Evolutionary conservation across 2,888 invertebrate species (phyloP).

Genomic region (Deroplatys truncata): DNA sequence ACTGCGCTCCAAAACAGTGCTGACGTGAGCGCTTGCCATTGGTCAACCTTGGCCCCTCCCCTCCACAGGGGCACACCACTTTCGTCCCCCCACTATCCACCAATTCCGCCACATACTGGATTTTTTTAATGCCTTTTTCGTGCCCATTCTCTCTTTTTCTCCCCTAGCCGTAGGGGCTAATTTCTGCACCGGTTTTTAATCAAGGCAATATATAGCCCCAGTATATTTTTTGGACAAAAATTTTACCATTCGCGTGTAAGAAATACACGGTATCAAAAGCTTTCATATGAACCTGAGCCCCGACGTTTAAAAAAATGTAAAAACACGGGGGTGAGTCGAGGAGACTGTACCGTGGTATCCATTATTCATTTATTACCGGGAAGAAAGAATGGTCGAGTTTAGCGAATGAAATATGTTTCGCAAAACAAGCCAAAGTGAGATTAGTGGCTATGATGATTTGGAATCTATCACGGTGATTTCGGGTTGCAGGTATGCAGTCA

Average conservation of each 20-base stretch:
- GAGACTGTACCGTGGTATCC: background rate
- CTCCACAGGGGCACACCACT: background rate
- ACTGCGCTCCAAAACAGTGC: conserved; percentile 8
- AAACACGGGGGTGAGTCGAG: background rate
- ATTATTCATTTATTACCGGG: conserved; percentile 1
- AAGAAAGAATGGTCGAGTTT: background rate
- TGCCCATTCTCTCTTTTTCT: background rate
- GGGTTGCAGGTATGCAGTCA: background rate
- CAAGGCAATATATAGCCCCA: conserved; percentile 12
- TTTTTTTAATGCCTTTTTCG: background rate
- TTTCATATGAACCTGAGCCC: conserved; percentile 7
- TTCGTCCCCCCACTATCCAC: background rate
- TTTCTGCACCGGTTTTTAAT: conserved; percentile 14
- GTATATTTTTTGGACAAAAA: conserved; percentile 7
- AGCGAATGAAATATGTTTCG: background rate
- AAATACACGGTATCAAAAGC: conserved; percentile 12
- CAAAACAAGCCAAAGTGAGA: background rate
- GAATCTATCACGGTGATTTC: background rate
- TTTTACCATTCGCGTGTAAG: conserved; percentile 14
- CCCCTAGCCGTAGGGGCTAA: conserved; percentile 7
- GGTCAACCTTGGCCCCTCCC: conserved; percentile 1
- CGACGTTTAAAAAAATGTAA: background rate
- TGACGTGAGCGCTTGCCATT: conserved; percentile 6
- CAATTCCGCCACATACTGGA: background rate
- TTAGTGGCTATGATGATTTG: background rate